Conservation (phyloP, 2,888 invertebrate genomes). For the Leptopilina syphax region DNA sequence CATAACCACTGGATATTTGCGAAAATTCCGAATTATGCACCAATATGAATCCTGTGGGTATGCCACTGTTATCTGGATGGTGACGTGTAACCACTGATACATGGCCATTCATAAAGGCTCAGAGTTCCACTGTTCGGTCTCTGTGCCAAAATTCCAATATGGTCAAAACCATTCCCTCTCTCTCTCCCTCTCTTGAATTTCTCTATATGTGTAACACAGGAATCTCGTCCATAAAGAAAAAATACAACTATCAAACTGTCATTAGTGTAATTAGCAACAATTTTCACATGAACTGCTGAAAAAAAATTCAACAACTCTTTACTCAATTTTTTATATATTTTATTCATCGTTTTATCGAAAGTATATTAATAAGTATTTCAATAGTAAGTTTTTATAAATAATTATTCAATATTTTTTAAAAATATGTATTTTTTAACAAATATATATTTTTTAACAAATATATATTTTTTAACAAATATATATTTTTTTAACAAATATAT, state of each 20-base stretch:
- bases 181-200: background rate
- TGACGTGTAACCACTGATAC: constrained; percentile 26
- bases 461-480: too few relatives aligned
- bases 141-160: constrained; percentile 41
- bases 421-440: too few relatives aligned
- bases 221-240: background rate
- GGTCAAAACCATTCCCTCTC: constrained; percentile 14
- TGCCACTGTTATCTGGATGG: constrained; percentile 33
- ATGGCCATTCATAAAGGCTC: constrained; percentile 27
- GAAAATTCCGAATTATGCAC: constrained; percentile 36
- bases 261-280: too few relatives aligned
- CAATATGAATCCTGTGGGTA: constrained; percentile 28
- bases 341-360: too few relatives aligned
- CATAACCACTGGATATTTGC: constrained; percentile 34
- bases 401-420: too few relatives aligned
- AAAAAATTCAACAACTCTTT: too few relatives aligned
- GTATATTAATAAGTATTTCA: too few relatives aligned
- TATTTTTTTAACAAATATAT: too few relatives aligned
- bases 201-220: background rate
- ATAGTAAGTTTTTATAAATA: too few relatives aligned
- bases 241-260: background rate
- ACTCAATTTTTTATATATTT: too few relatives aligned
- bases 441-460: too few relatives aligned
- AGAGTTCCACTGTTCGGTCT: constrained; percentile 33
- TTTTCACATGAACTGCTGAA: too few relatives aligned